Evolutionary conservation across 2,113 vertebrate species (phyloP).

Genomic region (Ariopsis seemanni): DNA sequence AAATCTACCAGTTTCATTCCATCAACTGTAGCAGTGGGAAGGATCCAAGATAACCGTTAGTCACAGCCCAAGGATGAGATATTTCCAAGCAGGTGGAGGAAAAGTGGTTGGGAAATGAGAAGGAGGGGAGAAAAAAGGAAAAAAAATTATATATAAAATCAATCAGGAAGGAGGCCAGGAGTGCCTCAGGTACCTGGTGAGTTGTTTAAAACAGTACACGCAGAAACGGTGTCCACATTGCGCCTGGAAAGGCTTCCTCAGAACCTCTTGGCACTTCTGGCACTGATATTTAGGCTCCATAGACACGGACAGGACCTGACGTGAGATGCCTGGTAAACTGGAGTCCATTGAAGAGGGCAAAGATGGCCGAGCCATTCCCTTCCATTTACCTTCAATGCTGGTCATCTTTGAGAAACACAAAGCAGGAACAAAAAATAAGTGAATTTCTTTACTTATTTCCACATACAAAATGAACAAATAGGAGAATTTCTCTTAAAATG

Average conservation of each 20-base stretch:
- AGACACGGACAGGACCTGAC: conserved; percentile 43
- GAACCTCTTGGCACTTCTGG: conserved; percentile 85
- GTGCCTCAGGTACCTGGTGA: conserved; percentile 52
- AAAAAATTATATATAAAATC: not conserved
- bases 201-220: conserved; percentile 81
- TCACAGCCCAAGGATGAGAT: not conserved
- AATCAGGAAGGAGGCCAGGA: conserved; percentile 12
- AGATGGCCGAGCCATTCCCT: conserved; percentile 51
- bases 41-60: conserved; percentile 8
- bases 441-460: not conserved
- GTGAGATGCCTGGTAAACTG: conserved; percentile 47
- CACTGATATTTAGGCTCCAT: conserved; percentile 94
- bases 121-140: not conserved
- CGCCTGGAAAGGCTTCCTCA: conserved; percentile 88
- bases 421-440: not conserved
- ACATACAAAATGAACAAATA: not conserved
- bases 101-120: not conserved
- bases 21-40: not conserved
- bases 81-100: not conserved
- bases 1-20: not conserved
- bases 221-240: conserved; percentile 98
- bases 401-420: conserved; percentile 41
- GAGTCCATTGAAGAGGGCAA: conserved; percentile 45
- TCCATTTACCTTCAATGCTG: conserved; percentile 44
- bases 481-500: not conserved